Conservation (phyloP, 2,113 vertebrate genomes). For the Pseudorasbora parva region DNA sequence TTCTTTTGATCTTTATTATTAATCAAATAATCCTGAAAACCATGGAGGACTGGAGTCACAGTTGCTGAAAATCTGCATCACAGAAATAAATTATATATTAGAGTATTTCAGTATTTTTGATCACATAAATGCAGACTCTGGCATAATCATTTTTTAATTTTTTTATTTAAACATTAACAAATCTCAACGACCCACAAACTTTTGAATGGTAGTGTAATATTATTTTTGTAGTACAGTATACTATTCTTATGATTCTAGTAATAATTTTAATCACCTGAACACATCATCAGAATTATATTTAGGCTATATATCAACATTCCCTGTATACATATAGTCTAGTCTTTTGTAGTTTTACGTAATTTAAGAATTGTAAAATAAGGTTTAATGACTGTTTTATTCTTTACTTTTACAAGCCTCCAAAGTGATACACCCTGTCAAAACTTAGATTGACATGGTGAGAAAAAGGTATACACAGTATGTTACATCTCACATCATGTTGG, state of each 20-base stretch:
- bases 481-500: neutral
- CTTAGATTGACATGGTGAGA: constrained; percentile 81
- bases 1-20: too few species aligned
- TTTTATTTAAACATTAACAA: too few species aligned
- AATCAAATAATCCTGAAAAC: too few species aligned
- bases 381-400: constrained; percentile 72
- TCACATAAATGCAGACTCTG: too few species aligned
- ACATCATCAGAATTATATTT: neutral
- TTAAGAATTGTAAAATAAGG: neutral
- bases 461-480: constrained; percentile 77
- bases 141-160: too few species aligned
- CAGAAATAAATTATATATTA: too few species aligned
- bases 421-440: constrained; percentile 86
- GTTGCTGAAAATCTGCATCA: too few species aligned
- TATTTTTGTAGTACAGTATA: too few species aligned
- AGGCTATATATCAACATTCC: neutral
- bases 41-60: too few species aligned
- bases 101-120: too few species aligned
- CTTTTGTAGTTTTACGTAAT: neutral
- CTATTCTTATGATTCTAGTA: neutral
- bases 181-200: too few species aligned
- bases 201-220: too few species aligned
- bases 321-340: neutral
- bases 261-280: neutral
- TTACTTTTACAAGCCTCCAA: constrained; percentile 82